Percentiles rank a stretch among this genome's conserved stretches.
These are phyloP conservation scores for Apocrypta bakeri DNA, from an alignment of 1,140 invertebrate species.

Conservation along the genomic window DNA sequence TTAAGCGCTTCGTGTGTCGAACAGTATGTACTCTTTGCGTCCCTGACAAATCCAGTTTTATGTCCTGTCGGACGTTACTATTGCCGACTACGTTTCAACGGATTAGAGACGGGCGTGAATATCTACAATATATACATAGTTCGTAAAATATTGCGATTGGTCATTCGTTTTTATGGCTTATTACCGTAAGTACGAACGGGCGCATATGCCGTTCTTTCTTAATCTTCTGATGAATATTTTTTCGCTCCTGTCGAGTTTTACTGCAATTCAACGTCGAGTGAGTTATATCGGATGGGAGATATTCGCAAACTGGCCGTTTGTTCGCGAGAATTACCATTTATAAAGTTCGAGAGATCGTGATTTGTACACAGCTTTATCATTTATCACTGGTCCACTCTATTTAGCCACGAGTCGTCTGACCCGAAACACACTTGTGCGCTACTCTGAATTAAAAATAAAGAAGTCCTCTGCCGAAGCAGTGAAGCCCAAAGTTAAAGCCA, in stretches of 20 bases:
- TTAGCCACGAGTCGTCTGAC: not conserved
- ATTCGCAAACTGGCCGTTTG: not conserved
- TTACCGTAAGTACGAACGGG: constrained; percentile 26
- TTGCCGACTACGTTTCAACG: constrained; percentile 1
- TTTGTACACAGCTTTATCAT: not conserved
- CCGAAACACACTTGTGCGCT: too few relatives aligned
- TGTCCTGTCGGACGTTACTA: constrained; percentile 37
- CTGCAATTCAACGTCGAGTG: not conserved
- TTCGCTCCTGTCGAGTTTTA: not conserved
- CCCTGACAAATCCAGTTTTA: constrained; percentile 48
- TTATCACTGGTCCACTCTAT: not conserved
- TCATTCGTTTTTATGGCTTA: constrained; percentile 40
- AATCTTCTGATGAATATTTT: constrained; percentile 39
- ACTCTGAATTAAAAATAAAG: too few relatives aligned
- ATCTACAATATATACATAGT: not conserved
- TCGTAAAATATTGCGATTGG: constrained; percentile 21
- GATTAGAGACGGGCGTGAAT: constrained; percentile 14
- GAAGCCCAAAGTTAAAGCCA: not conserved
- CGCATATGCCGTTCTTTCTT: constrained; percentile 35
- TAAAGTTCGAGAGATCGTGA: not conserved
- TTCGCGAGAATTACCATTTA: not conserved
- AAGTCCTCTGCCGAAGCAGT: not conserved
- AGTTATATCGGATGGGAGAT: not conserved
- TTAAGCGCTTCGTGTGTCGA: constrained; percentile 3
- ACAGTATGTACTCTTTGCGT: not conserved